Evolutionary conservation across 2,888 invertebrate species (phyloP), one percentile per base, ranked within the genome.

Genomic region (Ptilodon capucinus): DNA sequence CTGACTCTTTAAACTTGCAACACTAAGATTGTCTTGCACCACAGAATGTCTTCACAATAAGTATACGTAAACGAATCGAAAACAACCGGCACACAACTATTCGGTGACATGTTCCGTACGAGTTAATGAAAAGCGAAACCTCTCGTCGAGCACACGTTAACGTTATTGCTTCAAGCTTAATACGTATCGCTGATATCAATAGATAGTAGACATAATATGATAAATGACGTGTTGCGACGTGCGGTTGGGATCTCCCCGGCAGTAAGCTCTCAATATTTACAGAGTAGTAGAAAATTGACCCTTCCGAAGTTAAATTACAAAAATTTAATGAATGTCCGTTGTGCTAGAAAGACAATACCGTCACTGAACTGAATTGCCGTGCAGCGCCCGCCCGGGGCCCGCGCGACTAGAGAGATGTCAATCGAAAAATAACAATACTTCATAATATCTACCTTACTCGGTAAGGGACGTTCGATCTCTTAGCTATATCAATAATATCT

Each of bases 401-500:
- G 72, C 72, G 57, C 71, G 68, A 75, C 76, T 81, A 79, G 80
- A 81, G 84, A 84, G 84, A 84, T 86, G 84, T 78, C 81, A 77
- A 79, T 84, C 81, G 82, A 84, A 84, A 85, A 84, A 84, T 81
- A 85, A 82, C 63, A 80, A 83, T 77, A 82, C 76, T 79, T 83
- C 80, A 83, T 86, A 86, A 81, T 81, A 70, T 84, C 89, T 90
- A 90, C 90, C 89, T 91, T 90, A 90, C 91, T 88, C 86, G 86
- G 90, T 90, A 90, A 90, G 91, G 91, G 91, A 91, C 90, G 91
- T 91, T 89, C 88, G 84, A 87, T 88, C 84, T 86, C 89, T 89
- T 90, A 89, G 85, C 83, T 89, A 86, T 86, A 87, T 88, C 82
- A 83, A 82, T 83, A 78, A 81, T 74, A 76, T 86, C 91, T 91